phyloP scores from a whole-genome alignment of 2,888 invertebrate genomes.

The Parelbella ahira region DNA sequence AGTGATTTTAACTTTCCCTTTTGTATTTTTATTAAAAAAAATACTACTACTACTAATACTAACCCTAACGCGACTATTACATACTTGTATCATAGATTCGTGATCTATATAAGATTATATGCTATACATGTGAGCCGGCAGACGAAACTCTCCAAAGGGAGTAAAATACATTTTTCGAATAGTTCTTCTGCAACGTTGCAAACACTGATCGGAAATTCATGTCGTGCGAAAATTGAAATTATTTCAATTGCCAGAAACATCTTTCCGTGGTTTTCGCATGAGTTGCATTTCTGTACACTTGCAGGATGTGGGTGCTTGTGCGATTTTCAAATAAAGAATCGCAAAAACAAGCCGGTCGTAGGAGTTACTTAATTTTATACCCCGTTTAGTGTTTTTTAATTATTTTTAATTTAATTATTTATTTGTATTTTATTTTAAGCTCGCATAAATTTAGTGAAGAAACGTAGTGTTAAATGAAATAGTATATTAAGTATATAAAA shows the following conservation, averaged over 20 bases:
- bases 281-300: neutral
- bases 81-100: constrained; percentile 48
- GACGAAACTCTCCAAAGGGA: neutral
- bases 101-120: constrained; percentile 46
- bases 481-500: constrained; percentile 43
- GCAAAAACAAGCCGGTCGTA: constrained; percentile 21
- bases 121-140: constrained; percentile 21
- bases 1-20: constrained; percentile 58
- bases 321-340: neutral
- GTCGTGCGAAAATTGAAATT: neutral
- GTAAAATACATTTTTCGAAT: too few species aligned
- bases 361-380: constrained; percentile 31
- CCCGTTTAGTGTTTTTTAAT: constrained; percentile 31
- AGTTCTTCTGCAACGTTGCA: neutral
- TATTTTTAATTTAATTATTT: too few species aligned
- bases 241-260: neutral
- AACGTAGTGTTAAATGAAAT: constrained; percentile 40
- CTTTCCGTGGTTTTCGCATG: neutral
- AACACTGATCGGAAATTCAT: too few species aligned
- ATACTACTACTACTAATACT: too few species aligned
- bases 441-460: constrained; percentile 42
- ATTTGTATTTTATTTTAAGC: constrained; percentile 28
- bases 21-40: constrained; percentile 48
- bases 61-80: constrained; percentile 45
- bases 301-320: too few species aligned